phyloP scores from a whole-genome alignment of 2,888 invertebrate genomes.

The Synergus japonicus region DNA sequence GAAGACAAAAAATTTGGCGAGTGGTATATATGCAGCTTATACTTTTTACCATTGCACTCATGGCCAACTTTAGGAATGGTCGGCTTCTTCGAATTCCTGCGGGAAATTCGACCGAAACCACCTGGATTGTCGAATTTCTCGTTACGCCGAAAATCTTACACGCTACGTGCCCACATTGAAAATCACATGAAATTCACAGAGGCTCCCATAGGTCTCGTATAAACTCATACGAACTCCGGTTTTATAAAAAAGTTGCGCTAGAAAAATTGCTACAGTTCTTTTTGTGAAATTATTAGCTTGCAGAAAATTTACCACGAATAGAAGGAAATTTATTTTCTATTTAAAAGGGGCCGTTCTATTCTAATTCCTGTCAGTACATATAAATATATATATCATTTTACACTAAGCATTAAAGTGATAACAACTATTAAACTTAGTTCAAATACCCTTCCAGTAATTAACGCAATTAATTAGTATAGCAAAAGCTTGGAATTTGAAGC shows the following conservation, averaged over 20 bases:
- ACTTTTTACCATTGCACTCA: slow-evolving; percentile 18
- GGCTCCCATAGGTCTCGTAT: slow-evolving; percentile 25
- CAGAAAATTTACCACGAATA: neutral
- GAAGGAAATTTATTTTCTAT: neutral
- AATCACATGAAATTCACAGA: slow-evolving; percentile 32
- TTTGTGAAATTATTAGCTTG: slow-evolving; percentile 13
- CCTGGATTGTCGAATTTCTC: slow-evolving; percentile 56
- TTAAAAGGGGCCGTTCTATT: neutral
- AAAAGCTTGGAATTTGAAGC: neutral
- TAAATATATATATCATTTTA: too few species aligned
- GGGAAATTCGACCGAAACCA: slow-evolving; percentile 55
- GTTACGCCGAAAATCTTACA: slow-evolving; percentile 58
- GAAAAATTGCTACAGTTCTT: slow-evolving; percentile 22
- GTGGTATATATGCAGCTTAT: neutral
- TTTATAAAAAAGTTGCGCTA: neutral
- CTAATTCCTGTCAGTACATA: neutral
- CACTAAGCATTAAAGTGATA: neutral
- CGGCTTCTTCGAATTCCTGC: slow-evolving; percentile 54
- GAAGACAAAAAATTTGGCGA: neutral
- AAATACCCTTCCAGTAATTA: neutral
- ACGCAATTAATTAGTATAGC: neutral
- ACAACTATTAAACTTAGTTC: neutral
- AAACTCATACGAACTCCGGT: slow-evolving; percentile 32
- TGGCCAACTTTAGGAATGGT: slow-evolving; percentile 27
- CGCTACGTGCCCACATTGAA: slow-evolving; percentile 50